Percentiles rank a stretch among this genome's conserved stretches.
phyloP scores from a whole-genome alignment of 2,888 invertebrate species.

The Ischnura elegans region DNA sequence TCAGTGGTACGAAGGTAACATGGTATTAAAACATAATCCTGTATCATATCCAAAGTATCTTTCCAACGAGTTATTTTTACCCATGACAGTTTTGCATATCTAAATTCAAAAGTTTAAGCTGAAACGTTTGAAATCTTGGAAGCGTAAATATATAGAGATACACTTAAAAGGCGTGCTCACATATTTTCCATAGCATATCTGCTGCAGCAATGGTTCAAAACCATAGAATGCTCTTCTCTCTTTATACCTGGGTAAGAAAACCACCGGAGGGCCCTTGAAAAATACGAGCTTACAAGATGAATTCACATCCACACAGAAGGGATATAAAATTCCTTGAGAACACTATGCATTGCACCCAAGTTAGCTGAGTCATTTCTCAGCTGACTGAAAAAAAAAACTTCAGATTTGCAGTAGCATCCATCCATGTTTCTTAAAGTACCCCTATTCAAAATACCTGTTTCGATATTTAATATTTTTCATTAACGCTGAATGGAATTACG shows the following conservation, averaged over 20 bases:
- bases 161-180: not conserved
- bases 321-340: no score
- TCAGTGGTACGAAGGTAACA: not conserved
- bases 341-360: no score
- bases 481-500: not conserved
- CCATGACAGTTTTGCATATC: not conserved
- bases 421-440: not conserved
- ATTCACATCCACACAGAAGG: no score
- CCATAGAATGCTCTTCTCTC: not conserved
- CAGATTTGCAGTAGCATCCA: no score
- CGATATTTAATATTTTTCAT: not conserved
- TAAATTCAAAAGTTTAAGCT: not conserved
- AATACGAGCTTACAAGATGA: not conserved
- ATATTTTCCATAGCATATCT: no score
- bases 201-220: no score
- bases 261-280: not conserved
- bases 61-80: not conserved
- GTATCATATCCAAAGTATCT: not conserved
- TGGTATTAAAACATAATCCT: not conserved
- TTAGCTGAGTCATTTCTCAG: no score
- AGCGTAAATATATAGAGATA: not conserved
- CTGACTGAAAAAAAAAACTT: no score
- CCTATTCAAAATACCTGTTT: not conserved
- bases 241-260: not conserved
- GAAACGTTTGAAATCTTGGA: not conserved